Evolutionary conservation across 2,888 invertebrate species (phyloP).

Genomic region (Microchrysa polita): DNA sequence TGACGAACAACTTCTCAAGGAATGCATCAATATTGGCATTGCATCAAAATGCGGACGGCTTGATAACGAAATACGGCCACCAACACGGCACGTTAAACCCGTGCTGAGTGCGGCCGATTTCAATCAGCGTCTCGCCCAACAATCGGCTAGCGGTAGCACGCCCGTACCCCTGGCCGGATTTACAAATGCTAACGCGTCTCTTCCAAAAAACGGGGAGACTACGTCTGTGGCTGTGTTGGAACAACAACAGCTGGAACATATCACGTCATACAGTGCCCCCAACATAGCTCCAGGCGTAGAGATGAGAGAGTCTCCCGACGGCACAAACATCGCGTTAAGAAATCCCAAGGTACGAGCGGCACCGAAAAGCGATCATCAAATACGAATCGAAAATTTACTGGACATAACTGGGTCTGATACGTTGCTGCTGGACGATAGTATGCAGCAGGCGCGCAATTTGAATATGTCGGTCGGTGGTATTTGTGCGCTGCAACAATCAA

Average conservation of each 20-base stretch:
- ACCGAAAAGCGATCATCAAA: conserved; percentile 50
- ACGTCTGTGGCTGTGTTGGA: conserved; percentile 74
- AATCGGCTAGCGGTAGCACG: conserved; percentile 18
- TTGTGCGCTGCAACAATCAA: conserved; percentile 58
- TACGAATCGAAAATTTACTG: conserved; percentile 51
- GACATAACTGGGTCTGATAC: conserved; percentile 54
- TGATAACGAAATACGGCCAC: conserved; percentile 47
- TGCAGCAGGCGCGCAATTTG: conserved; percentile 53
- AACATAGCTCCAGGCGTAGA: conserved; percentile 67
- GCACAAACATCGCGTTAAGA: conserved; percentile 48
- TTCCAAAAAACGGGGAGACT: conserved; percentile 79
- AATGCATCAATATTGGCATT: conserved; percentile 64
- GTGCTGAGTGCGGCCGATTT: conserved; percentile 46
- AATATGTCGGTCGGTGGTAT: conserved; percentile 55
- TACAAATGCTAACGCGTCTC: conserved; percentile 37
- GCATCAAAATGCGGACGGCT: conserved; percentile 54
- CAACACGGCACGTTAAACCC: conserved; percentile 46
- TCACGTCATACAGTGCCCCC: conserved; percentile 63
- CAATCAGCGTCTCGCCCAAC: conserved; percentile 43
- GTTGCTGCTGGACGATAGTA: conserved; percentile 31
- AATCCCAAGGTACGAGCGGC: conserved; percentile 52
- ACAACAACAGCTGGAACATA: conserved; percentile 62
- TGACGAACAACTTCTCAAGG: conserved; percentile 63
- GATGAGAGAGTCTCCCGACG: conserved; percentile 62
- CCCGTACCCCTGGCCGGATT: not conserved